Conservation (phyloP, 2,113 vertebrate genomes). For the Alexandromys fortis region DNA sequence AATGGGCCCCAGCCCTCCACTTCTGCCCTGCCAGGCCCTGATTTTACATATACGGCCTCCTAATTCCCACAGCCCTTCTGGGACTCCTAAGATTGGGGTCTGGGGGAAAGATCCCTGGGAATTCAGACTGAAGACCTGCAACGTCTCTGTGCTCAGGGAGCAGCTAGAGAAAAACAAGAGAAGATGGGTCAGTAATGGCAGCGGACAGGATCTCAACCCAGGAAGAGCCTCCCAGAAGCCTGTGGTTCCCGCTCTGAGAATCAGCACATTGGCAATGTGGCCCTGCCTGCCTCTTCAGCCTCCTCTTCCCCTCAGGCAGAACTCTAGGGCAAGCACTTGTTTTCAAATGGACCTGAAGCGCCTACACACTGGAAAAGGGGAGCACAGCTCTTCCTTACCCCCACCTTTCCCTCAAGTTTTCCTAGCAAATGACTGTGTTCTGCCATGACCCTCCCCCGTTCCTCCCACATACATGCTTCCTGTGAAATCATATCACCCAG, state of each 20-base stretch:
- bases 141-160: background rate
- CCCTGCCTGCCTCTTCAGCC: background rate
- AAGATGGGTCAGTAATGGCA: background rate
- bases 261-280: too few relatives aligned
- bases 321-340: background rate
- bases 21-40: background rate
- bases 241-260: background rate
- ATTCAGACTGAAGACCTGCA: background rate
- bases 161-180: background rate
- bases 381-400: background rate
- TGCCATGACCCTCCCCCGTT: too few relatives aligned
- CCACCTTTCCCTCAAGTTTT: background rate
- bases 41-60: slow-evolving; percentile 44
- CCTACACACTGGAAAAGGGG: background rate
- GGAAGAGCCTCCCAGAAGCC: background rate
- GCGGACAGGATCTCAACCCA: background rate
- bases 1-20: background rate
- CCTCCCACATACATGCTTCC: background rate
- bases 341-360: background rate
- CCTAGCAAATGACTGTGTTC: background rate
- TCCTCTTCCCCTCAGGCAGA: background rate
- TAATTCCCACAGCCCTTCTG: slow-evolving; percentile 44
- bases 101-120: slow-evolving; percentile 9
- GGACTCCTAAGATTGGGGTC: slow-evolving; percentile 7
- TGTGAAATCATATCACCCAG: background rate